A percentile compares a stretch with the other conserved stretches of the same genome.
phyloP scores from a whole-genome alignment of 2,888 invertebrate species.

The Melanchra persicariae region DNA sequence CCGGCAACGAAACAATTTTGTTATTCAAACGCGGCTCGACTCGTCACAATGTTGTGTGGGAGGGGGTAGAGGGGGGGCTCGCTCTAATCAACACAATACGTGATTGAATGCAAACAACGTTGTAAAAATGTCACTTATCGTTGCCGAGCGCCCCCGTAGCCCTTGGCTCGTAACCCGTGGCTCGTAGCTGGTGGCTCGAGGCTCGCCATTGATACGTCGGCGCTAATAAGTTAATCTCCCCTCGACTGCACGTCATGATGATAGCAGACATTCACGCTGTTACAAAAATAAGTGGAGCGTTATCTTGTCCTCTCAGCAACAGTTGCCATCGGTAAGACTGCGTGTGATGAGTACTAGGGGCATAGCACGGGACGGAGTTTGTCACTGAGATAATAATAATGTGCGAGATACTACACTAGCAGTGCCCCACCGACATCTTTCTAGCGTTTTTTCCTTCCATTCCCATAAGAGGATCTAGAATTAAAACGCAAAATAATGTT shows the following conservation, averaged over 20 bases:
- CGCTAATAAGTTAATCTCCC: constrained; percentile 29
- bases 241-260: not conserved
- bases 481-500: not conserved
- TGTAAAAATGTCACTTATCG: constrained; percentile 38
- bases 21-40: constrained; percentile 61
- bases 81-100: constrained; percentile 63
- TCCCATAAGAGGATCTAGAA: too few relatives aligned
- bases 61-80: not conserved
- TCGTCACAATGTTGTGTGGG: not conserved
- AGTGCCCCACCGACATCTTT: too few relatives aligned
- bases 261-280: not conserved
- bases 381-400: not conserved
- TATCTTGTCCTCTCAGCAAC: constrained; percentile 1
- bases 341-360: too few relatives aligned
- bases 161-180: not conserved
- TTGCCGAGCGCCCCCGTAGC: not conserved
- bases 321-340: not conserved
- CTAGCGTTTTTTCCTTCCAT: too few relatives aligned
- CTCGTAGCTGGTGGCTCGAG: not conserved
- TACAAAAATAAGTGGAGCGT: not conserved
- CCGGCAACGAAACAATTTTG: constrained; percentile 66
- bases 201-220: not conserved
- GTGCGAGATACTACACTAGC: not conserved
- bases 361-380: not conserved
- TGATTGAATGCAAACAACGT: constrained; percentile 69